These are phyloP conservation scores for Sycophila texana DNA, from an alignment of 2,888 invertebrate species.

Conservation along the genomic window DNA sequence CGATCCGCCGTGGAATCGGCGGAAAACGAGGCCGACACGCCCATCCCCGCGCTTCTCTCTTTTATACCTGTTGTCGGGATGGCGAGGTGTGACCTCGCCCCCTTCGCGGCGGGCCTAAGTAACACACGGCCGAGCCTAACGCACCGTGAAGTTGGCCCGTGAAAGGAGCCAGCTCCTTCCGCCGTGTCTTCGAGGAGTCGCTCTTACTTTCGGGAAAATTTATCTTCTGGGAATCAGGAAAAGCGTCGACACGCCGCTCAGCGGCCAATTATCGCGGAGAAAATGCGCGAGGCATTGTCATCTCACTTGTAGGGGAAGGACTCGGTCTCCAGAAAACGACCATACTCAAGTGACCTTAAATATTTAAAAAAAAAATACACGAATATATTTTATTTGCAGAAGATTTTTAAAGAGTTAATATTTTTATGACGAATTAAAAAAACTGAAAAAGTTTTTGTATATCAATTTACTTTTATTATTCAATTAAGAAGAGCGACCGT, in stretches of 20 bases:
- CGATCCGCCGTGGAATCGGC: conserved; percentile 56
- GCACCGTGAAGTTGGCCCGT: conserved; percentile 62
- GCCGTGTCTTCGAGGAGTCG: conserved; percentile 21
- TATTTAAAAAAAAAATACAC: no score
- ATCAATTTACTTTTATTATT: no score
- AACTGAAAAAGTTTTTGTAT: no score
- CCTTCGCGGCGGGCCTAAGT: conserved; percentile 7
- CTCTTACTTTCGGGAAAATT: conserved; percentile 41
- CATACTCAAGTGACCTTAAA: no score
- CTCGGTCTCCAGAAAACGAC: no score
- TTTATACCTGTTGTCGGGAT: conserved; percentile 50
- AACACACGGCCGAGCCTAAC: conserved; percentile 55
- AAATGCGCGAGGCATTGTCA: neutral
- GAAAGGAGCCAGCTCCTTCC: conserved; percentile 54
- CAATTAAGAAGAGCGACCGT: no score
- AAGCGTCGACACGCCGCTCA: conserved; percentile 41
- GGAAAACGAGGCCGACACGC: conserved; percentile 60
- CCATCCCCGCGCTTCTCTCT: conserved; percentile 36
- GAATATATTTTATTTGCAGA: no score
- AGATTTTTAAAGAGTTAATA: no score
- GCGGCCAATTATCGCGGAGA: conserved; percentile 52
- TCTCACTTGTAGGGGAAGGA: neutral
- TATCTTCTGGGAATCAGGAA: conserved; percentile 49
- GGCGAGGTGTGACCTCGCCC: conserved; percentile 54
- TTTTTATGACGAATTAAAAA: no score